Evolutionary conservation across 2,797 vertebrate species (phyloP), one percentile per base, ranked within the genome.

Genomic region (Melanotaenia pygmaea): DNA sequence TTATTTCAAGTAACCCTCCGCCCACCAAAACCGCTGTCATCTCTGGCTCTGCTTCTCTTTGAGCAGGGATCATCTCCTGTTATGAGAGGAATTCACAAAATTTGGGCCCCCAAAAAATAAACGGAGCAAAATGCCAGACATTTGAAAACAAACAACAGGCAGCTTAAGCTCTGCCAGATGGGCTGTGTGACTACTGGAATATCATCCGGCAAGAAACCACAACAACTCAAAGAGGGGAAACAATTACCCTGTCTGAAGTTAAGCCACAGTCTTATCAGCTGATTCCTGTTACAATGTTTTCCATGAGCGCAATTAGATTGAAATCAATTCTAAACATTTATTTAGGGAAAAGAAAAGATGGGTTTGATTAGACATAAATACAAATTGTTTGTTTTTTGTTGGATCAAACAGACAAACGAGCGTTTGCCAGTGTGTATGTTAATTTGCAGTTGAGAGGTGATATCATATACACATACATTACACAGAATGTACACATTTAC

Each of bases 221-320:
- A 79, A 67, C 76, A 80, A 62, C 53, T 65, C 51, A 4, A 40
- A 57, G 45, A 76, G 86, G 88, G 88, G 86, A 91, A 92, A 88
- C 87, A 84, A 85, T 91, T 85, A 83, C 79, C 69, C 67, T 22
- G 69, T 74, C 80, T 85, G 75, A 86, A 81, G 77, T 74, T n/a
- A 22, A 65, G 73, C 67, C 59, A 38, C 77, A 72, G 67, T 81
- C 65, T 78, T 80, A 91, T 86, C 88, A 82, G 72, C 80, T 82
- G 70, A 86, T 89, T 86, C 75, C 77, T 84, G 56, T 75, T 80
- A 80, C 60, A 69, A 51, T 57, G 66, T 75, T 84, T 78, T 83
- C 64, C 77, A 74, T 67, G 51, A 75, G 26, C 50, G 64, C 66
- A 72, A 76, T 70, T 64, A 58, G 68, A 83, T 67, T 7, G 4